Percentiles rank a stretch among this genome's conserved stretches.
These are phyloP conservation scores for fruit fly (Drosophila melanogaster) DNA, from an alignment of 1,140 invertebrate genomes.

Conservation along the genomic window DNA sequence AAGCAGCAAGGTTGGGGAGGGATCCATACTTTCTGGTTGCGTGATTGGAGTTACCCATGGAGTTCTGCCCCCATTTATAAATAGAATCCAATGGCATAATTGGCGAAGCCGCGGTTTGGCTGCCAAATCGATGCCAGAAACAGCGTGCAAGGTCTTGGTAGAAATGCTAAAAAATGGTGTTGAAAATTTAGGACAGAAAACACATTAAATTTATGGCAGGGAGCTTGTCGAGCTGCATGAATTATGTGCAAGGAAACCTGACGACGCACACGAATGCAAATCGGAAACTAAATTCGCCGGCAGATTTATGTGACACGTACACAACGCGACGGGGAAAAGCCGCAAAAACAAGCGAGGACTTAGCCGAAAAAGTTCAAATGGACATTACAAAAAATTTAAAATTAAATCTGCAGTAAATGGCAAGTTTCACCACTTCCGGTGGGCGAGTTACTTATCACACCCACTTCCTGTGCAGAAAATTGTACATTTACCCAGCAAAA, in stretches of 20 bases:
- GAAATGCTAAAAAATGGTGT: conserved; percentile 28
- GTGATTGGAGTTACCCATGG: conserved; percentile 55
- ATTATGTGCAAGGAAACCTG: conserved; percentile 47
- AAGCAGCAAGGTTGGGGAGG: conserved; percentile 63
- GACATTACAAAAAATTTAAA: conserved; percentile 20
- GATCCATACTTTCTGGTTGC: conserved; percentile 41
- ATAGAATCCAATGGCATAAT: conserved; percentile 69
- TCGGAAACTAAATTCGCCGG: conserved; percentile 66
- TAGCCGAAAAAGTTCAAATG: conserved; percentile 4
- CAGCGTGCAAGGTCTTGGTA: conserved; percentile 63
- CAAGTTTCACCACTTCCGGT: conserved; percentile 12
- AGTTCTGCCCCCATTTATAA: conserved; percentile 49
- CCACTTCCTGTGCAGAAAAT: conserved; percentile 33
- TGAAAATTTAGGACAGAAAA: conserved; percentile 33
- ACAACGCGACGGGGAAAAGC: not conserved
- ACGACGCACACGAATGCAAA: conserved; percentile 55
- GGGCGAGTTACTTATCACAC: conserved; percentile 27
- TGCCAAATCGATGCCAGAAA: conserved; percentile 70
- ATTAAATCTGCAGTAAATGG: conserved; percentile 22
- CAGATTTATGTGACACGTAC: conserved; percentile 61
- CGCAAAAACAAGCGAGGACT: conserved; percentile 7
- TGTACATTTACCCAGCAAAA: conserved; percentile 21
- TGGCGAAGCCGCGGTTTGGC: conserved; percentile 57
- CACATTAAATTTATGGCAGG: conserved; percentile 64
- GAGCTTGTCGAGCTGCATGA: conserved; percentile 50